Percentiles rank a stretch among this genome's conserved stretches.
Conservation (phyloP, 2,113 vertebrate species). For the Cygnus atratus region DNA sequence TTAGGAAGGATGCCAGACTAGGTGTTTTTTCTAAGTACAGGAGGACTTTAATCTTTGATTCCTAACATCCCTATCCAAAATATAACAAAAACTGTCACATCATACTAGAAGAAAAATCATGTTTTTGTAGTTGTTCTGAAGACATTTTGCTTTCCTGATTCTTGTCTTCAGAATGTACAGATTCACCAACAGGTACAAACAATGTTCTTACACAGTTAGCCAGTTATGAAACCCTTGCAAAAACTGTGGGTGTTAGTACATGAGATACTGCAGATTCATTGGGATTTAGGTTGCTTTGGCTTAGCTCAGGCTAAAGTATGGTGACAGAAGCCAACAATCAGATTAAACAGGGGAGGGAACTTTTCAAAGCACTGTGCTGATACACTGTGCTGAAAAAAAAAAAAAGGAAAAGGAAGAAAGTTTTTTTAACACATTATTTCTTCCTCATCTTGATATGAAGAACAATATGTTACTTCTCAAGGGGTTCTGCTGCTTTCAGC, state of each 20-base stretch:
- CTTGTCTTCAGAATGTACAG: background rate
- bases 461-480: background rate
- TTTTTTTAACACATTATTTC: background rate
- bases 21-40: background rate
- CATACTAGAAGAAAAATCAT: background rate
- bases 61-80: background rate
- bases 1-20: background rate
- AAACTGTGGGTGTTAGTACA: background rate
- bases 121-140: background rate
- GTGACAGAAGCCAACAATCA: background rate
- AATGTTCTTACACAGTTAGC: background rate
- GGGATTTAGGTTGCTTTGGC: background rate
- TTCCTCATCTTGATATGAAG: background rate
- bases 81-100: background rate
- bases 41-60: background rate
- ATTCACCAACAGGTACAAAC: background rate
- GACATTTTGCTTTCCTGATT: background rate
- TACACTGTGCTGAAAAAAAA: background rate
- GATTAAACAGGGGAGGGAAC: background rate
- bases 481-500: background rate
- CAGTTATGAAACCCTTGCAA: background rate
- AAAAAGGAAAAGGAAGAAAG: background rate
- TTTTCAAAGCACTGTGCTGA: background rate
- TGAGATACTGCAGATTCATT: background rate
- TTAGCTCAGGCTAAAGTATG: background rate